A percentile compares a stretch with the other conserved stretches of the same genome.
Evolutionary conservation across 2,888 invertebrate genomes (phyloP).

Genomic region (Drosophila nigricruria): DNA sequence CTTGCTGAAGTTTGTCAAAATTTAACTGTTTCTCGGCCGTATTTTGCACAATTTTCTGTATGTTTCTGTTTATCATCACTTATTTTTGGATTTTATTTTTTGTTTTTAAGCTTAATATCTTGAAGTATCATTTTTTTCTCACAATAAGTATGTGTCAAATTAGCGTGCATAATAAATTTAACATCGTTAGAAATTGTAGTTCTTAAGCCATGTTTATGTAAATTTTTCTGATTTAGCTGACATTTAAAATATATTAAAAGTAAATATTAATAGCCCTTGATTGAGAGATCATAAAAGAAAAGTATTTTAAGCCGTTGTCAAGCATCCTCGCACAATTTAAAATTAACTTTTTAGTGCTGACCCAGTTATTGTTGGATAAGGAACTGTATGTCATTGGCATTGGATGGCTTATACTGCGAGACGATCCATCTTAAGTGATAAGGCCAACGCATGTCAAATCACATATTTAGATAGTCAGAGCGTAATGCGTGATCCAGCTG

Average conservation of each 20-base stretch:
- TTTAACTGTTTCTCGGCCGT: too few species aligned
- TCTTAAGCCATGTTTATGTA: neutral
- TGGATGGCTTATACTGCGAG: constrained; percentile 24
- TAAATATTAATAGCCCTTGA: constrained; percentile 11
- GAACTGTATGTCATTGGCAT: constrained; percentile 42
- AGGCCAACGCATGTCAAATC: constrained; percentile 31
- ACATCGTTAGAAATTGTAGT: neutral
- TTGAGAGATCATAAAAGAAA: constrained; percentile 27
- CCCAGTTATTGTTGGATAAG: constrained; percentile 48
- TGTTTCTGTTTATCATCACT: too few species aligned
- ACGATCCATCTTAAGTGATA: constrained; percentile 44
- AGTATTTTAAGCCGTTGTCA: constrained; percentile 11
- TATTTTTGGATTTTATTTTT: too few species aligned
- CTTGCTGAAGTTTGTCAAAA: too few species aligned
- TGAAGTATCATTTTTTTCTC: too few species aligned
- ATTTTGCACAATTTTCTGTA: too few species aligned
- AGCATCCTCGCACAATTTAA: constrained; percentile 32
- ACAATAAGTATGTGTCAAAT: too few species aligned
- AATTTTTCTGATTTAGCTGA: constrained; percentile 4
- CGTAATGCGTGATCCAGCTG: constrained; percentile 29
- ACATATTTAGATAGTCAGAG: constrained; percentile 23
- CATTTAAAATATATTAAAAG: constrained; percentile 21
- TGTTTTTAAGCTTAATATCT: too few species aligned
- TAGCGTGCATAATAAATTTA: too few species aligned
- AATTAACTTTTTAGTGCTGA: constrained; percentile 39